These are phyloP conservation scores for Tiliqua scincoides DNA, from an alignment of 2,113 vertebrate species.

Conservation along the genomic window DNA sequence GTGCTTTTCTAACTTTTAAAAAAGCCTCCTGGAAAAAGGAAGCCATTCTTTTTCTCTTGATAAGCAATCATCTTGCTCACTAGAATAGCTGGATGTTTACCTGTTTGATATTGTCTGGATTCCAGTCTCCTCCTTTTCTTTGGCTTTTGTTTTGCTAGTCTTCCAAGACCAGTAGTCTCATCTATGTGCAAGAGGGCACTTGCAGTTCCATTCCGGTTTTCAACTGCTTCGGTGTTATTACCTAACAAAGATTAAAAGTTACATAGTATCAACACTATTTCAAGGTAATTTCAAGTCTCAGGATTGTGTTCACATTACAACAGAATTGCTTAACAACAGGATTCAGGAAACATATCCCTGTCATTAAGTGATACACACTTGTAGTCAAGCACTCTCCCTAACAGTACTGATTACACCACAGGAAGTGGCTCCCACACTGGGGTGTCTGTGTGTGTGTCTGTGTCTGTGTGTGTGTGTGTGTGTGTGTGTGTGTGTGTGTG, in stretches of 20 bases:
- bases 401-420: not conserved
- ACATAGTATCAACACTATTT: constrained; percentile 56
- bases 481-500: no score
- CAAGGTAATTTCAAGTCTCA: no score
- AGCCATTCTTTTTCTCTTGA: not conserved
- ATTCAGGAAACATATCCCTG: no score
- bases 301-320: no score
- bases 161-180: constrained; percentile 89
- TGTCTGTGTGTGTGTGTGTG: not conserved
- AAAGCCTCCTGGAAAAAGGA: not conserved
- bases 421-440: not conserved
- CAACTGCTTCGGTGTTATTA: constrained; percentile 89
- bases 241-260: constrained; percentile 76
- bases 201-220: constrained; percentile 94
- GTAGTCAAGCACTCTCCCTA: not conserved
- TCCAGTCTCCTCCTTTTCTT: constrained; percentile 92
- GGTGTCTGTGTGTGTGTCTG: no score
- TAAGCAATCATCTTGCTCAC: not conserved
- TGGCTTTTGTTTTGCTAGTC: constrained; percentile 89
- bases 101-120: constrained; percentile 97
- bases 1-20: not conserved
- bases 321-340: no score
- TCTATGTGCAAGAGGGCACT: constrained; percentile 96
- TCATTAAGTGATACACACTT: no score
- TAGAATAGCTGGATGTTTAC: constrained; percentile 68